Evolutionary conservation across 2,113 vertebrate species (phyloP), one percentile per base, ranked within the genome.

Genomic region (Hyla sarda): DNA sequence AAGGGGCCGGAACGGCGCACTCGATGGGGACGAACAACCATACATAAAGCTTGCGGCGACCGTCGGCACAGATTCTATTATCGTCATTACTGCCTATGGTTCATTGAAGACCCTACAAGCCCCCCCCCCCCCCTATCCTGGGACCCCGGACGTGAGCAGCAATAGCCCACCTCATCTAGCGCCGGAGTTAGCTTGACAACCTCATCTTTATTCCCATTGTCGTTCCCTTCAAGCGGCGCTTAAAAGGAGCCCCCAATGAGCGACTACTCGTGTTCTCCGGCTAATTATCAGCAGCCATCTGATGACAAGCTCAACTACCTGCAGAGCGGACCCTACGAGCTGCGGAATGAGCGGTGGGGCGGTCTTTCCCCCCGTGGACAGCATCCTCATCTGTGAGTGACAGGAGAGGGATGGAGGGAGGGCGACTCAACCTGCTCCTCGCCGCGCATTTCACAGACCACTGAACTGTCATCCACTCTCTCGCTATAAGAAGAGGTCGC

Each of bases 241-340:
- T 56, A 60, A 84, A 81, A 82, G 65, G 67, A 75, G 84, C 77
- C 69, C 85, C 77, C 47, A 81, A 81, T 32, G 67, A 81, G 30
- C 52, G 50, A 56, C 14, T 13, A 34, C n/a, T 60, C 77, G 50
- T 48, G 84, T 58, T 86, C 84, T 79, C 48, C 25, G 65, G 84
- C 84, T 86, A 86, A 86, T 86, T 86, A 86, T 67, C 77, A 73
- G 67, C 84, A 81, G 84, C 84, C 84, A 81, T 67, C 65, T 73
- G 84, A 86, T 81, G 84, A 86, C 84, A 86, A 60, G 84, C 65
- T 71, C 47, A 67, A 85, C 60, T 85, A 76, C 83, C 83, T 71
- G 74, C 84, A 30, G 84, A 73, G 77, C 50, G n/a, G 77, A 48
- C 77, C 84, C 62, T n/a, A 17, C 14, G 65, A 32, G 84, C 77